Percentiles rank a stretch among this genome's conserved stretches.
These are phyloP conservation scores for Choloepus hoffmanni DNA, from an alignment of 2,113 vertebrate genomes.

Conservation along the genomic window DNA sequence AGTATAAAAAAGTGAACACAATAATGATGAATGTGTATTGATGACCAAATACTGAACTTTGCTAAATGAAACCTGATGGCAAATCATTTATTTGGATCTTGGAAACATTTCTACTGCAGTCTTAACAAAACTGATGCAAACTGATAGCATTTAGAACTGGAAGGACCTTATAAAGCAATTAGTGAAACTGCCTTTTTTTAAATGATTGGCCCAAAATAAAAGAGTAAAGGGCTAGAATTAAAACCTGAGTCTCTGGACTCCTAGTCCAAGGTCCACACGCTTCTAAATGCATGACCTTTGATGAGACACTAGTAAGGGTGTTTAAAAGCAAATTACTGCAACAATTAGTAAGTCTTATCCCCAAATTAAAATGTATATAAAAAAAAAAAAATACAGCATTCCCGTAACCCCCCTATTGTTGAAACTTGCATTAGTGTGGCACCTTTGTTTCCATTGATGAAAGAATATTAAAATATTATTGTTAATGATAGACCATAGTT, in stretches of 20 bases:
- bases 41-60: not conserved
- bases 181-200: not conserved
- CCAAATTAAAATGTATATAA: not conserved
- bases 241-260: not conserved
- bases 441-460: no score
- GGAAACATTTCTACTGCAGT: not conserved
- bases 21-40: not conserved
- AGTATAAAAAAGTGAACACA: slow-evolving; percentile 37
- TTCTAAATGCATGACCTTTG: not conserved
- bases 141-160: not conserved
- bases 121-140: not conserved
- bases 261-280: not conserved
- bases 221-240: not conserved
- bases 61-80: not conserved
- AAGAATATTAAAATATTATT: no score
- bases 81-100: slow-evolving; percentile 1
- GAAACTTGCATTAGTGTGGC: no score
- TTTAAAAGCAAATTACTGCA: slow-evolving; percentile 6
- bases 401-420: no score
- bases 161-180: not conserved
- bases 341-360: slow-evolving; percentile 9
- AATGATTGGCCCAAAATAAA: not conserved
- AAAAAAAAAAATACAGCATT: no score
- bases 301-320: not conserved
- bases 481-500: no score